Evolutionary conservation across 2,888 invertebrate species (phyloP).

Genomic region (Eilema sororculum): DNA sequence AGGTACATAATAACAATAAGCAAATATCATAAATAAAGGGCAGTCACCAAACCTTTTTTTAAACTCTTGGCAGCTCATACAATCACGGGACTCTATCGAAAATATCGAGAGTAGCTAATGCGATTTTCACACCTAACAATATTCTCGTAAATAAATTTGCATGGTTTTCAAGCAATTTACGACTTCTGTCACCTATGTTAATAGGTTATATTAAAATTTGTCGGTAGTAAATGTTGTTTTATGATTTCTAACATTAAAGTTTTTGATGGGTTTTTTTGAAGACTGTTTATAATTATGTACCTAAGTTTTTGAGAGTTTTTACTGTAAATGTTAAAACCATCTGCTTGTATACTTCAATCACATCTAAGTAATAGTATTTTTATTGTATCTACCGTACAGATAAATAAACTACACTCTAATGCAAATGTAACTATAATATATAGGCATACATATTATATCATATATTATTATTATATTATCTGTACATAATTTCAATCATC

Average conservation of each 20-base stretch:
- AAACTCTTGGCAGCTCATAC: constrained; percentile 64
- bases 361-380: neutral
- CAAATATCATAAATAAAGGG: neutral
- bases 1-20: neutral
- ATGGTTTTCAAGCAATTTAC: constrained; percentile 14
- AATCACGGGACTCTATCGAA: constrained; percentile 57
- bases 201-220: constrained; percentile 7
- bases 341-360: neutral
- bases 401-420: neutral
- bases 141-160: constrained; percentile 20
- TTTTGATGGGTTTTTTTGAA: neutral
- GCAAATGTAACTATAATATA: neutral
- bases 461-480: neutral
- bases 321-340: constrained; percentile 1
- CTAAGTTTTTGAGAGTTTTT: neutral
- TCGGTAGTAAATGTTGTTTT: constrained; percentile 13
- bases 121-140: constrained; percentile 31
- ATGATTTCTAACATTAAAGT: constrained; percentile 1
- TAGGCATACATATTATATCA: neutral
- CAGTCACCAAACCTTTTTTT: constrained; percentile 28
- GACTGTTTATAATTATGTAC: neutral
- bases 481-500: constrained; percentile 8
- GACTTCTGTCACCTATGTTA: constrained; percentile 17
- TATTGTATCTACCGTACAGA: neutral
- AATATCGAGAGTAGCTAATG: constrained; percentile 38